These are phyloP conservation scores for Leucosticte australis DNA, from an alignment of 2,113 vertebrate genomes.

Conservation along the genomic window DNA sequence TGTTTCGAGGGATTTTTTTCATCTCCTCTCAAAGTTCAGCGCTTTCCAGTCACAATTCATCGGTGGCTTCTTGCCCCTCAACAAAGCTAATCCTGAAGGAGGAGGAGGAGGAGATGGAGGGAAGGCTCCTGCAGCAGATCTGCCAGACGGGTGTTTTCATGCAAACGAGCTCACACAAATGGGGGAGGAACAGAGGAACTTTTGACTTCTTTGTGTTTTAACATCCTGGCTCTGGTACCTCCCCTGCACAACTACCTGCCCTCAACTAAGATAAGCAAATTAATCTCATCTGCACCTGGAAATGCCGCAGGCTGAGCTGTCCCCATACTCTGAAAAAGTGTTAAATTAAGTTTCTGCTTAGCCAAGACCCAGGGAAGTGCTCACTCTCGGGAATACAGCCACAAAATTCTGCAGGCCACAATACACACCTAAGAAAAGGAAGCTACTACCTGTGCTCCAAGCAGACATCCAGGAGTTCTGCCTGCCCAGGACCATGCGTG, in stretches of 20 bases:
- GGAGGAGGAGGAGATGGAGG: neutral
- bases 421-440: neutral
- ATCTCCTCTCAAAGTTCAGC: neutral
- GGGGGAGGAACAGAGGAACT: neutral
- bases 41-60: neutral
- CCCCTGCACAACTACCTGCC: conserved; percentile 8
- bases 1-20: neutral
- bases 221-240: neutral
- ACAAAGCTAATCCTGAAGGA: neutral
- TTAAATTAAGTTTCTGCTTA: neutral
- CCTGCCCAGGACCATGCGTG: neutral
- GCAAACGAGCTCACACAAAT: neutral
- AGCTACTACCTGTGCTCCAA: neutral
- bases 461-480: neutral
- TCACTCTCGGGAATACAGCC: neutral
- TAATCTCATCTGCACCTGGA: neutral
- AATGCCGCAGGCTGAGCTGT: neutral
- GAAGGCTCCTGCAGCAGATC: neutral
- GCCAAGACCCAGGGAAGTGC: neutral
- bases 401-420: neutral
- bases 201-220: conserved; percentile 27
- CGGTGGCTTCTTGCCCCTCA: neutral
- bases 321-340: neutral
- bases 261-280: conserved; percentile 16
- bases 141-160: neutral